phyloP scores from a whole-genome alignment of 2,113 vertebrate genomes.

The Nothoprocta perdicaria region DNA sequence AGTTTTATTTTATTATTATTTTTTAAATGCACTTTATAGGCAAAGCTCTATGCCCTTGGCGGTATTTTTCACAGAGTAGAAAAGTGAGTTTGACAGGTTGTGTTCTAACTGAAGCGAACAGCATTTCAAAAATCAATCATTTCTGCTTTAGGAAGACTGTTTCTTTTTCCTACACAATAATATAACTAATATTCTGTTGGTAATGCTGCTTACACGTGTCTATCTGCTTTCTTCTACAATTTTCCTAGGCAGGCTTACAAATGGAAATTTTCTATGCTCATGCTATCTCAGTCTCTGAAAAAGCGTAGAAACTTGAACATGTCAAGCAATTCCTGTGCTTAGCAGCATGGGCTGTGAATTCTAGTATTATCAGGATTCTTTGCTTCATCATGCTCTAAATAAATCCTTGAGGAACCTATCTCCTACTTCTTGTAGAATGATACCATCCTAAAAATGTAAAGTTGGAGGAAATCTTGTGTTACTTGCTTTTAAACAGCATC shows the following conservation, averaged over 20 bases:
- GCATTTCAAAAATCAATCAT: constrained; percentile 28
- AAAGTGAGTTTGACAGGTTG: constrained; percentile 53
- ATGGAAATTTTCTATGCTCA: neutral
- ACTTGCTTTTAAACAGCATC: neutral
- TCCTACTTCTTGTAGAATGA: neutral
- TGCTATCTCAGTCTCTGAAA: neutral
- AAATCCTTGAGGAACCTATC: neutral
- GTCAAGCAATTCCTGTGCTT: neutral
- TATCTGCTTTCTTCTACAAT: neutral
- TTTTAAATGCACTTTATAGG: constrained; percentile 1
- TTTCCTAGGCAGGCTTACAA: neutral
- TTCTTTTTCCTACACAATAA: neutral
- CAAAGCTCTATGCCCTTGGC: constrained; percentile 35
- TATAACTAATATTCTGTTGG: neutral
- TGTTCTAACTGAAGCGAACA: neutral
- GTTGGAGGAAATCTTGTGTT: neutral
- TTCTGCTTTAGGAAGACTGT: neutral
- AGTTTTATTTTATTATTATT: too few relatives aligned
- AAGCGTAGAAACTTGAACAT: neutral
- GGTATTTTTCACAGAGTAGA: constrained; percentile 22
- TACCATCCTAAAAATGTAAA: neutral
- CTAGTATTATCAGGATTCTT: neutral
- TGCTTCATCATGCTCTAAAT: neutral
- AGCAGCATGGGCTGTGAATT: neutral
- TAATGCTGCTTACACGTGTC: neutral